These are phyloP conservation scores for Hemitrygon akajei DNA, from an alignment of 2,797 vertebrate genomes.

Conservation along the genomic window DNA sequence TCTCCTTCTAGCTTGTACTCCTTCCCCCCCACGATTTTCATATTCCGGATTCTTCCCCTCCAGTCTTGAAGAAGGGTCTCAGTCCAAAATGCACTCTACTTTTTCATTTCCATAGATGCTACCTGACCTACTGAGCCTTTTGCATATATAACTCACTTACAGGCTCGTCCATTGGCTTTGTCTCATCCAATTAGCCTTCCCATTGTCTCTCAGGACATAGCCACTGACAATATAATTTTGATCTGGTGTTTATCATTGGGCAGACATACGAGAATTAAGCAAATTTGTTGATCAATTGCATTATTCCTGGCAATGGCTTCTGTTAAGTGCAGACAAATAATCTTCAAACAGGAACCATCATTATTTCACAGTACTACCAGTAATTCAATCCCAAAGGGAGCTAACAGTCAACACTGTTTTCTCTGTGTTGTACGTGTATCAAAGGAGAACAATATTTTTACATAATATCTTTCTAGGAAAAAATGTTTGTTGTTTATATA, in stretches of 20 bases:
- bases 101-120: no score
- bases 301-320: neutral
- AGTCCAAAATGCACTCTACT: no score
- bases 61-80: no score
- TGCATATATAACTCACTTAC: neutral
- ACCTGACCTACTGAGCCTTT: no score
- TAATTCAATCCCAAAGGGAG: neutral
- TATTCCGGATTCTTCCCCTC: no score
- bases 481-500: neutral
- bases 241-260: neutral
- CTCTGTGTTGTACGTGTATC: neutral
- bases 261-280: neutral
- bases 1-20: no score
- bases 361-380: neutral
- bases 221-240: constrained; percentile 17
- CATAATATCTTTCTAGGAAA: neutral
- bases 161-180: neutral
- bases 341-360: neutral
- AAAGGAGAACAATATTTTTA: neutral
- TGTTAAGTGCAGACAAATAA: neutral
- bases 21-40: no score
- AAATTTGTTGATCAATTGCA: neutral
- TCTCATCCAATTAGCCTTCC: constrained; percentile 1
- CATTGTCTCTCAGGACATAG: neutral
- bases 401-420: neutral